These are phyloP conservation scores for Drosophila robusta DNA, from an alignment of 2,888 invertebrate species.

Conservation along the genomic window DNA sequence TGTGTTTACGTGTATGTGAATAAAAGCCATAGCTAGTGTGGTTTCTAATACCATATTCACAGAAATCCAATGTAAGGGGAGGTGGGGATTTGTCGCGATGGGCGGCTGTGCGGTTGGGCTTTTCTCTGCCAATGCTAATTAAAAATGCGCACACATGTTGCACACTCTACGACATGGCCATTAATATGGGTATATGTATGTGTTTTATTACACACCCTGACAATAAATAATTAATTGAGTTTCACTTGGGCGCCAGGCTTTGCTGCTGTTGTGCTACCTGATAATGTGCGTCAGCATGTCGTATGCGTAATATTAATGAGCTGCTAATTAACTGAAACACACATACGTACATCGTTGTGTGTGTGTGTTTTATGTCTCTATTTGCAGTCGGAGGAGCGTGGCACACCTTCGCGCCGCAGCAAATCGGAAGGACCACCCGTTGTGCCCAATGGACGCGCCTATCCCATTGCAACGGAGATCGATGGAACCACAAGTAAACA, in stretches of 20 bases:
- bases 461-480: constrained; percentile 83
- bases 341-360: background rate
- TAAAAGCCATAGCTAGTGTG: constrained; percentile 32
- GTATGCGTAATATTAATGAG: constrained; percentile 75
- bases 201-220: constrained; percentile 44
- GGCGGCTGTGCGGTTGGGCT: constrained; percentile 21
- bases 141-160: constrained; percentile 70
- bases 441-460: constrained; percentile 84
- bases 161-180: constrained; percentile 55
- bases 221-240: constrained; percentile 74
- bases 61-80: constrained; percentile 6
- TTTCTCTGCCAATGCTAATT: constrained; percentile 58
- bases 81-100: background rate
- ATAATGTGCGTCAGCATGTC: constrained; percentile 61
- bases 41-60: constrained; percentile 49
- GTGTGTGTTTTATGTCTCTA: constrained; percentile 48
- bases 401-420: constrained; percentile 90
- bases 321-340: constrained; percentile 66
- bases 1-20: constrained; percentile 19
- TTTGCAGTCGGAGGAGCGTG: constrained; percentile 90
- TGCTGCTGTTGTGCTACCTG: constrained; percentile 43
- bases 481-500: constrained; percentile 84
- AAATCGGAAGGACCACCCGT: constrained; percentile 91
- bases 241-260: constrained; percentile 23
- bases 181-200: constrained; percentile 6